Base-by-base conservation (phyloP, 2,797 vertebrate genomes). In the Urocyon cinereoargenteus region DNA sequence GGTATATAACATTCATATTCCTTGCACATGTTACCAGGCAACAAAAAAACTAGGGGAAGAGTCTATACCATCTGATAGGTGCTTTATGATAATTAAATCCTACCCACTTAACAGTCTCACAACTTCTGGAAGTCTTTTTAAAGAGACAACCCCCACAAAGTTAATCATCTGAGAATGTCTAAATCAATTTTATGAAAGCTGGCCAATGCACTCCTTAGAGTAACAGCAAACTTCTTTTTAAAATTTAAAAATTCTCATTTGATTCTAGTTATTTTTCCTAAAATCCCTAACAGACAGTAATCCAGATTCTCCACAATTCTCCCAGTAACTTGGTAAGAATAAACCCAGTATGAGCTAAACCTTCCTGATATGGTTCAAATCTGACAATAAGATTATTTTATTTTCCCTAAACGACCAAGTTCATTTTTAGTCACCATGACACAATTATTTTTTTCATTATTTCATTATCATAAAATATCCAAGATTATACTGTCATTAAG, bases 121-220 rank as follows among this genome's bases (percentile, higher is more conserved):
- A 94, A 75, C 26, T 66, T 95, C 49, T 81, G 68, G 28, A 72
- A 92, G 26, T 94, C 49, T 94, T 78, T 53, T 21, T 53, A 73
- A 95, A 90, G 36, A 51, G 10, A 53, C 22, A 82, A 91, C 6
- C 19, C 70, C 59, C 22, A 87, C n/a, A 88, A 94, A 92, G 53
- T 28, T 73, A 92, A 91, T 57, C 45, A 97, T 59, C 16, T 81
- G 31, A 92, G 21, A 96, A 92, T n/a, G 19, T 68, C 49, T 86
- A 89, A 85, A 64, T 84, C 53, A 95, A 53, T 55, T 89, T 94
- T 68, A 91, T 70, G 19, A 86, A 93, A 64, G 36, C 51, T 87
- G 4, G 57, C 8, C 86, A 96, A 91, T 62, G 49, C 9, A 84
- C 31, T 86, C 28, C n/a, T 83, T 95, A 90, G 31, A 70, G 45